Conservation (phyloP, 2,888 invertebrate genomes). For the Fragum sueziense region DNA sequence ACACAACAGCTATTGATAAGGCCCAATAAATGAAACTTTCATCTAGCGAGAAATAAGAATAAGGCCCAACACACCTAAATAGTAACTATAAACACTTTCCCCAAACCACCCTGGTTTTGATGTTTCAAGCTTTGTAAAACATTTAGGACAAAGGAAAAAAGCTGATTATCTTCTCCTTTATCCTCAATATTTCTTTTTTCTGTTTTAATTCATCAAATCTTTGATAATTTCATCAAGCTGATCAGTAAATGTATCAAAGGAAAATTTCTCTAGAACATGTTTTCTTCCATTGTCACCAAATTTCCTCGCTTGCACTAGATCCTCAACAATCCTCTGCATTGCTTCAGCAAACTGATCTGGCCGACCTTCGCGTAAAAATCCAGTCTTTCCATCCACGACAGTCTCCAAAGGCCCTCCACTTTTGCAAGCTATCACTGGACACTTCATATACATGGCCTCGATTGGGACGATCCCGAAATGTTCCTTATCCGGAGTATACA, state of each 20-base stretch:
- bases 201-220: constrained; percentile 48
- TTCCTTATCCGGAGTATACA: constrained; percentile 98
- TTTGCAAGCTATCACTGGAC: constrained; percentile 97
- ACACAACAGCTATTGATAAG: too few species aligned
- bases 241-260: constrained; percentile 89
- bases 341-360: constrained; percentile 89
- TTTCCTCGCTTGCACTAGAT: constrained; percentile 85
- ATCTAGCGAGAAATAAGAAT: too few species aligned
- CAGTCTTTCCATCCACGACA: constrained; percentile 84
- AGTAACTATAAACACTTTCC: too few species aligned
- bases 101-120: too few species aligned
- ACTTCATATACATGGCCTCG: constrained; percentile 97
- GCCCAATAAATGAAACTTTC: too few species aligned
- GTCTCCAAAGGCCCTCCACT: constrained; percentile 98
- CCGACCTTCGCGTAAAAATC: constrained; percentile 83
- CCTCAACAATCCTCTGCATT: constrained; percentile 88
- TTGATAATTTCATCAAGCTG: constrained; percentile 73
- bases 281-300: constrained; percentile 90
- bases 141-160: too few species aligned
- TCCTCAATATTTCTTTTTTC: too few species aligned
- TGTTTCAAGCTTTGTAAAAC: too few species aligned
- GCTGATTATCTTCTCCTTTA: too few species aligned
- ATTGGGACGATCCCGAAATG: constrained; percentile 99
- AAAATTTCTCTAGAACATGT: constrained; percentile 91
- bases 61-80: too few species aligned